Conservation (phyloP, 2,888 invertebrate genomes). For the Drosophila lutescens region DNA sequence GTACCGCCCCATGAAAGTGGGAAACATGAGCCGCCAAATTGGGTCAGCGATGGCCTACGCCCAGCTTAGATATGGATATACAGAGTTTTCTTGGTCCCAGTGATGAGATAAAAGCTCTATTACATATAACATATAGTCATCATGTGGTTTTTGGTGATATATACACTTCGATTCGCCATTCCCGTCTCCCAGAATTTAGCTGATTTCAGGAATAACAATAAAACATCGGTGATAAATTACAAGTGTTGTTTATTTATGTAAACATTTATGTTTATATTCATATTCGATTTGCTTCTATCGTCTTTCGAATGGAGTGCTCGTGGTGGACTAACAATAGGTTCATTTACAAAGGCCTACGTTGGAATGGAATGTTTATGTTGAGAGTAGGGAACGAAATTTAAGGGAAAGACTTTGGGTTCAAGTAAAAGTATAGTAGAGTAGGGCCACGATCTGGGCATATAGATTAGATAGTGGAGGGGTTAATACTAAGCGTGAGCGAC, state of each 20-base stretch:
- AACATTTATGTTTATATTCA: constrained; percentile 29
- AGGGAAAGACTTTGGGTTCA: background rate
- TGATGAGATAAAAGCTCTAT: constrained; percentile 6
- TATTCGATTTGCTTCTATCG: constrained; percentile 41
- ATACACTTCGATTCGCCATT: too few species aligned
- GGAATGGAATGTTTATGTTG: constrained; percentile 35
- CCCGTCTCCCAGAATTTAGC: background rate
- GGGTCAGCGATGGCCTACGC: constrained; percentile 28
- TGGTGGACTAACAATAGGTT: constrained; percentile 23
- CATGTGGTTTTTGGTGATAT: too few species aligned
- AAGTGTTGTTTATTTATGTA: constrained; percentile 24
- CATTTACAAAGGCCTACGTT: constrained; percentile 37
- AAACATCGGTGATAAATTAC: constrained; percentile 8
- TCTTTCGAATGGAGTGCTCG: constrained; percentile 34
- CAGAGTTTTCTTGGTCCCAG: background rate
- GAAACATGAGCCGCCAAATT: constrained; percentile 11
- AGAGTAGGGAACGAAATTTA: background rate
- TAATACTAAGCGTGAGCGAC: constrained; percentile 61
- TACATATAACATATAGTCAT: background rate
- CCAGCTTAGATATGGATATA: constrained; percentile 1
- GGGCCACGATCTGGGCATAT: constrained; percentile 1
- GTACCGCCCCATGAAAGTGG: constrained; percentile 23
- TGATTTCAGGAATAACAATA: background rate
- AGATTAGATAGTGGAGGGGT: constrained; percentile 16
- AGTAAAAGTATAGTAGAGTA: background rate